Evolutionary conservation across 2,113 vertebrate genomes (phyloP).

Genomic region (Bos taurus): DNA sequence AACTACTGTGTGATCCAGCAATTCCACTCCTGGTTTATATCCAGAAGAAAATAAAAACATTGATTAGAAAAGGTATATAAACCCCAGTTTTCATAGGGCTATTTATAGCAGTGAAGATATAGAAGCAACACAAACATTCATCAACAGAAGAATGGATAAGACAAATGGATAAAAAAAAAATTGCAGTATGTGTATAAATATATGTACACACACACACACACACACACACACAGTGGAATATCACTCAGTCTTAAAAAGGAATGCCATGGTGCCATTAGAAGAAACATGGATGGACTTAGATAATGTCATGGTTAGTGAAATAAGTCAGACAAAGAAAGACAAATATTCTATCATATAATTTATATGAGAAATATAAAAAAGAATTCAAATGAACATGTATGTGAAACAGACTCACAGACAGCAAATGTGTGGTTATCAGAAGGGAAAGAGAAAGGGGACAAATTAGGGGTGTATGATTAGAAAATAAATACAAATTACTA

Average conservation of each 20-base stretch:
- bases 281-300: background rate
- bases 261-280: background rate
- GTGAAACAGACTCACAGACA: background rate
- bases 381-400: background rate
- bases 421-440: background rate
- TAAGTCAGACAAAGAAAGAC: background rate
- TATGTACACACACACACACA: background rate
- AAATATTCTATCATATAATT: background rate
- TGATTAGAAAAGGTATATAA: background rate
- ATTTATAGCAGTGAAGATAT: background rate
- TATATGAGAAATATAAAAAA: background rate
- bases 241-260: background rate
- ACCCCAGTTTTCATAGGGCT: background rate
- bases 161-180: background rate
- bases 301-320: background rate
- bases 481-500: background rate
- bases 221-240: background rate
- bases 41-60: background rate
- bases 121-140: background rate
- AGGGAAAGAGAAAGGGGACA: background rate
- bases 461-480: background rate
- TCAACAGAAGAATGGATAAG: background rate
- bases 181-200: background rate
- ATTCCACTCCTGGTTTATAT: background rate
- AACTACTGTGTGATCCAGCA: background rate